phyloP scores from a whole-genome alignment of 37 sponge, comb jelly and placozoan species.

The Diacarnus erythraeanus region DNA sequence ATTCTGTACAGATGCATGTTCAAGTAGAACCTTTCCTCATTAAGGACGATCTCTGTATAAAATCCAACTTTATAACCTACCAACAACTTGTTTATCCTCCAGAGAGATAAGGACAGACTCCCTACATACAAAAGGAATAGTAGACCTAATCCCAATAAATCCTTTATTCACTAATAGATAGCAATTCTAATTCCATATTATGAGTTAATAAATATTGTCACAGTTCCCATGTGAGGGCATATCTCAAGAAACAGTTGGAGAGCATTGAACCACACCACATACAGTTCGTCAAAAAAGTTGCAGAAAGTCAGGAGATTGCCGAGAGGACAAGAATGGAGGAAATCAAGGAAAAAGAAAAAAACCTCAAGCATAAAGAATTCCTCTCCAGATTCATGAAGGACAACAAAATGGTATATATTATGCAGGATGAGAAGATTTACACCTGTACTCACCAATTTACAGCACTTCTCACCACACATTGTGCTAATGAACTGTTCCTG shows the following conservation, averaged over 20 bases:
- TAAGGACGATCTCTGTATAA: too few relatives aligned
- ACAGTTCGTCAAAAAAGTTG: slow-evolving; percentile 10
- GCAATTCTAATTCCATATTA: too few relatives aligned
- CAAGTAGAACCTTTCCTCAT: too few relatives aligned
- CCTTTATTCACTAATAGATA: too few relatives aligned
- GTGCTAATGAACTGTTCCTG: background rate
- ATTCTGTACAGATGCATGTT: background rate
- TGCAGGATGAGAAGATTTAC: too few relatives aligned
- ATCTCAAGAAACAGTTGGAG: slow-evolving; percentile 41
- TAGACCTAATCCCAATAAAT: too few relatives aligned
- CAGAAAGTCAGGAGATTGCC: slow-evolving; percentile 18
- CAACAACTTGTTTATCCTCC: too few relatives aligned
- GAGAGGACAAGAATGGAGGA: slow-evolving; percentile 4
- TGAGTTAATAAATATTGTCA: background rate
- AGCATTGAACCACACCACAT: slow-evolving; percentile 17
- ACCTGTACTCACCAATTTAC: background rate
- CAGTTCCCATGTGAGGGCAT: slow-evolving; percentile 14
- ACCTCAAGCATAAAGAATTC: slow-evolving; percentile 1
- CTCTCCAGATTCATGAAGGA: slow-evolving; percentile 31
- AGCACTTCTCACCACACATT: background rate
- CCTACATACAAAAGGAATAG: too few relatives aligned
- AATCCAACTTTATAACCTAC: too few relatives aligned
- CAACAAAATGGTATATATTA: slow-evolving; percentile 73
- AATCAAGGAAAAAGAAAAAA: slow-evolving; percentile 11
- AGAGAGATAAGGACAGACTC: too few relatives aligned